Evolutionary conservation across 2,797 vertebrate genomes (phyloP).

Genomic region (Melanotaenia parkinsoni): DNA sequence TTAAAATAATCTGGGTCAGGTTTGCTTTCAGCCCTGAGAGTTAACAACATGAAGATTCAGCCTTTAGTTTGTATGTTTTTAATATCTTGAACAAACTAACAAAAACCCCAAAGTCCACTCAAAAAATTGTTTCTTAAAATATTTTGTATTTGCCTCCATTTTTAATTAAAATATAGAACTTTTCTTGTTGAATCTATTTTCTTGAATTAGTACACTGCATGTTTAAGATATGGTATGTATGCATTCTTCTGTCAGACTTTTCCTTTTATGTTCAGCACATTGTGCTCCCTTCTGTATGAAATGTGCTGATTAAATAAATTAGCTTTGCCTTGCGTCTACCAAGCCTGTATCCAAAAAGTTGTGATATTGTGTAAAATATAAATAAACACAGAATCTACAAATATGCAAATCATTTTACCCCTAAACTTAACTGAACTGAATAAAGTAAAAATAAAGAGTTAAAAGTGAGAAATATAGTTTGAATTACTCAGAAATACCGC

Average conservation of each 20-base stretch:
- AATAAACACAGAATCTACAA: background rate
- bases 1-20: background rate
- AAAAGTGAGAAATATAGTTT: background rate
- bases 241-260: too few relatives aligned
- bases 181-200: background rate
- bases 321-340: too few relatives aligned
- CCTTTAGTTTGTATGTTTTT: background rate
- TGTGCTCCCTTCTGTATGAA: too few relatives aligned
- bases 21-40: background rate
- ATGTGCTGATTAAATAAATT: too few relatives aligned
- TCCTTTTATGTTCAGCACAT: too few relatives aligned
- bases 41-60: background rate
- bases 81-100: background rate
- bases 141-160: background rate
- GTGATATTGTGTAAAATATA: background rate
- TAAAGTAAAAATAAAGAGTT: background rate
- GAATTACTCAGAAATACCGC: background rate
- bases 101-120: background rate
- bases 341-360: background rate
- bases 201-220: background rate
- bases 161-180: background rate
- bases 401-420: background rate
- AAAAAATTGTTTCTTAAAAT: background rate
- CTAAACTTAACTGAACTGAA: background rate
- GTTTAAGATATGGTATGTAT: background rate